phyloP scores from a whole-genome alignment of 2,888 invertebrate genomes.

The Meloe dianella region DNA sequence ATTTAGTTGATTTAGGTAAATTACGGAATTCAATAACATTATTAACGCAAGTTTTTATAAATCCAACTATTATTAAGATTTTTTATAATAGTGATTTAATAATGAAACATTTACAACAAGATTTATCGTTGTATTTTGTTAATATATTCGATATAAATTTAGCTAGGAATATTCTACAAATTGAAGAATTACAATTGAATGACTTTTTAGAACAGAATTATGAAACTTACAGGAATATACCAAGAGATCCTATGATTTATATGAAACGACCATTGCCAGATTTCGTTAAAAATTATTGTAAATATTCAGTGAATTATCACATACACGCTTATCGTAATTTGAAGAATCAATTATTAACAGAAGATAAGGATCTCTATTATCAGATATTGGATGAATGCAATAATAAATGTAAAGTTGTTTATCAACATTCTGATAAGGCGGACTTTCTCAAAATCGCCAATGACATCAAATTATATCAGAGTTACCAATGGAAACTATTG shows the following conservation, averaged over 20 bases:
- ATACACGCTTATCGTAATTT: not conserved
- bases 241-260: not conserved
- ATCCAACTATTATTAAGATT: not conserved
- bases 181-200: not conserved
- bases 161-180: not conserved
- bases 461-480: not conserved
- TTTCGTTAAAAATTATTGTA: not conserved
- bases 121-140: not conserved
- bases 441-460: not conserved
- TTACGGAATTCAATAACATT: not conserved
- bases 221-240: not conserved
- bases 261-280: not conserved
- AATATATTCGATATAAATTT: not conserved
- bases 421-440: not conserved
- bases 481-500: not conserved
- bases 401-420: conserved; percentile 3
- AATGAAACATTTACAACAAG: not conserved
- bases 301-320: not conserved
- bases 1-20: not conserved
- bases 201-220: not conserved
- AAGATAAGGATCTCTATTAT: not conserved
- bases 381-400: not conserved
- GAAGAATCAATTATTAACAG: not conserved
- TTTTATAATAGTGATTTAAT: not conserved
- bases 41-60: not conserved